Evolutionary conservation across 2,113 vertebrate genomes (phyloP).

Genomic region (Tetrao urogallus): DNA sequence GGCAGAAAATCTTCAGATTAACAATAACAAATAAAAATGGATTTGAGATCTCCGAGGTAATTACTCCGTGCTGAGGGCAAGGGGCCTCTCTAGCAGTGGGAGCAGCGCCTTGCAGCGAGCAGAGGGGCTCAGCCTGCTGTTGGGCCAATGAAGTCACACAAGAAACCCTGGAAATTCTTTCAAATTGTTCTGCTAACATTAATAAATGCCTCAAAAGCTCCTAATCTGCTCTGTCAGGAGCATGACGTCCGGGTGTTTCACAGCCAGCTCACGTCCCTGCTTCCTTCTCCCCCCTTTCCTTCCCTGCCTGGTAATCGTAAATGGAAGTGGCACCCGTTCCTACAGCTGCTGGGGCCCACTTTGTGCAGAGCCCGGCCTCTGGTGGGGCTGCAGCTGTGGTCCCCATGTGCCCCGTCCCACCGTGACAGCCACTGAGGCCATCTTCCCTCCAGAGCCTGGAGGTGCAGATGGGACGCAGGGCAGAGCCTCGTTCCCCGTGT

Average conservation of each 20-base stretch:
- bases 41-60: constrained; percentile 65
- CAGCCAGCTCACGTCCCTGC: constrained; percentile 66
- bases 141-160: constrained; percentile 57
- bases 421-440: fast-evolving
- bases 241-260: constrained; percentile 45
- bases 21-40: constrained; percentile 75
- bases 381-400: not conserved
- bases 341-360: not conserved
- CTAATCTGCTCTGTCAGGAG: constrained; percentile 72
- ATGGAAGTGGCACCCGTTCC: constrained; percentile 48
- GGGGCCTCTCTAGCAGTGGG: constrained; percentile 61
- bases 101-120: not conserved
- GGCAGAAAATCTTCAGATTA: constrained; percentile 76
- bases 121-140: constrained; percentile 41
- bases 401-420: not conserved
- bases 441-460: not conserved
- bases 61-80: constrained; percentile 67
- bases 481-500: not conserved
- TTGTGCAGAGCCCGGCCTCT: not conserved
- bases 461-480: not conserved
- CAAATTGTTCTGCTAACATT: constrained; percentile 74
- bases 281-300: constrained; percentile 7
- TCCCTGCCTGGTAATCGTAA: constrained; percentile 55
- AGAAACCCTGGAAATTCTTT: constrained; percentile 70
- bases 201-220: constrained; percentile 73